Conservation (phyloP, 2,113 vertebrate species). For the Stictonetta naevosa region DNA sequence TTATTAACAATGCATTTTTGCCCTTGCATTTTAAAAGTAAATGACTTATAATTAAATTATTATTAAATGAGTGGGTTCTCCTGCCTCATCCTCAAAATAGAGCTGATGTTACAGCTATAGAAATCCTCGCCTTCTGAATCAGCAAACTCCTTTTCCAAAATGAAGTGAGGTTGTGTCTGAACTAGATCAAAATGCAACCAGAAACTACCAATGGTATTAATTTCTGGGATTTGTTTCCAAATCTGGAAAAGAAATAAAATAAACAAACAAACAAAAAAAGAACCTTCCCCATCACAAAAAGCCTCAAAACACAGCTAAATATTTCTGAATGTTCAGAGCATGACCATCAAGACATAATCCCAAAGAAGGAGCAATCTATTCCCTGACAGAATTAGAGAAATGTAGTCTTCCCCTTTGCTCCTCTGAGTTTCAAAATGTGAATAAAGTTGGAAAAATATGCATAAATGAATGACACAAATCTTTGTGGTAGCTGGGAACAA, state of each 20-base stretch:
- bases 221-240: not conserved
- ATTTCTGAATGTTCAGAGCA: not conserved
- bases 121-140: not conserved
- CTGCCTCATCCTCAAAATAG: not conserved
- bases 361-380: not conserved
- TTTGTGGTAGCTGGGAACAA: not conserved
- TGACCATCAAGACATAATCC: not conserved
- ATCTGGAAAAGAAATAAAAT: rapidly evolving
- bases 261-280: not conserved
- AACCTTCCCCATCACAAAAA: not conserved
- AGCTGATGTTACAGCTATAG: not conserved
- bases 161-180: not conserved
- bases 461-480: not conserved
- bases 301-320: not conserved
- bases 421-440: not conserved
- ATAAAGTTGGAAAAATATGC: not conserved
- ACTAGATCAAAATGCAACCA: not conserved
- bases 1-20: not conserved
- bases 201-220: not conserved
- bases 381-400: not conserved
- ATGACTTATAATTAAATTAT: not conserved
- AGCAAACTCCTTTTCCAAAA: not conserved
- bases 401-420: not conserved
- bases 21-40: not conserved
- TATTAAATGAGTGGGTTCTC: not conserved